Base-by-base conservation (phyloP, 2,797 vertebrate genomes). In the Cynopterus sphinx region DNA sequence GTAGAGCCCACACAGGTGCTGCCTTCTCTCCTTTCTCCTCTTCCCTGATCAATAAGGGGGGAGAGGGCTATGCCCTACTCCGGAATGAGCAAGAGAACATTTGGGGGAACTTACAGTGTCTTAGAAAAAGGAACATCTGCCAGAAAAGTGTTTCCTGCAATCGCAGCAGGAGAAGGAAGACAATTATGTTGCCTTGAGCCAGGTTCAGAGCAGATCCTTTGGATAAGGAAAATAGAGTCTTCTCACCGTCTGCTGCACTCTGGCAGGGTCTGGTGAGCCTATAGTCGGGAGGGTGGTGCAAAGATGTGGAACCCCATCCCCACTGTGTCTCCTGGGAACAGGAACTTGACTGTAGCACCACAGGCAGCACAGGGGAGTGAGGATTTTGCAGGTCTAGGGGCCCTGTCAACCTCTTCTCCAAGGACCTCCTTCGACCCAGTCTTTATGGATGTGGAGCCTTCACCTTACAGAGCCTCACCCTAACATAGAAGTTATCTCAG, bases 241-340 rank as follows among this genome's bases (percentile, higher is more conserved):
- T 79, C 82, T 75, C 9, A 2, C 22, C 22, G 51, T 53, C 33
- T 31, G 28, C 21, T n/a, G 28, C 24, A 9, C 5, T 15, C 41
- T 22, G 70, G 13, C 43, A 3, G 1, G 36, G 5, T 16, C 10
- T 49, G 24, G 53, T 28, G 31, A 49, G 46, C 26, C 41, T 16
- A 5, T 26, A 31, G 26, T 12, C 1, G 17, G 9, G 7, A 28
- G 36, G 16, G 9, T 0, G 5, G n/a, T 9, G 8, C 1, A 0
- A 68, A 33, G 5, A 3, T 3, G 0, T 9, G 53, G n/a, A 19
- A 21, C 16, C 33, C 39, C 7, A 21, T 22, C 4, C 11, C 39
- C n/a, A 1, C 31, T 4, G 3, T 2, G 24, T 65, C 55, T 53
- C 51, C 26, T 33, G 41, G 39, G 70, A 26, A 59, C 2, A 0